phyloP scores from a whole-genome alignment of 2,113 vertebrate genomes.

The Halichoeres trimaculatus region DNA sequence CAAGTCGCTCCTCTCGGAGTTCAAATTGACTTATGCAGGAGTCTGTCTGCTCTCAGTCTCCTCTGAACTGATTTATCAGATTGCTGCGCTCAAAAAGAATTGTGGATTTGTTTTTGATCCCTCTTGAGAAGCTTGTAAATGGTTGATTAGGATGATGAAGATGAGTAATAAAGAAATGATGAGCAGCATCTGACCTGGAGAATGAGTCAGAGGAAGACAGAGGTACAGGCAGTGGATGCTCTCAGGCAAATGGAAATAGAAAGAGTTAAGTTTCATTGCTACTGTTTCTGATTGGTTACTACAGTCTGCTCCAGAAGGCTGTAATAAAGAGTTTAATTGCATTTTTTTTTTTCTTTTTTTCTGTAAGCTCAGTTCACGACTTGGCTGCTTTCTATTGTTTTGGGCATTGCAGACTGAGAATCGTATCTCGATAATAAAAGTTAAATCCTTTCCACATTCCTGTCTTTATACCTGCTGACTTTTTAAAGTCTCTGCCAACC shows the following conservation, averaged over 20 bases:
- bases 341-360: too few relatives aligned
- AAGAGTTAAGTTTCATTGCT: background rate
- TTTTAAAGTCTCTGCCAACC: background rate
- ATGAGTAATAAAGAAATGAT: slow-evolving; percentile 23
- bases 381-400: background rate
- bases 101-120: slow-evolving; percentile 27
- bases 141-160: slow-evolving; percentile 32
- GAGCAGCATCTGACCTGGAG: background rate
- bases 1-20: background rate
- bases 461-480: background rate
- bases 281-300: background rate
- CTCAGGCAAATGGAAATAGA: background rate
- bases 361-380: background rate
- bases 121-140: slow-evolving; percentile 39
- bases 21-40: slow-evolving; percentile 19
- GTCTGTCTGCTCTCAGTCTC: slow-evolving; percentile 37
- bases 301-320: background rate
- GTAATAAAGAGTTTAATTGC: background rate
- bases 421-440: background rate
- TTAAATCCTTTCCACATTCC: background rate
- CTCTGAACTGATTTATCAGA: slow-evolving; percentile 29
- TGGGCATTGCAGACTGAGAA: background rate
- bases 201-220: slow-evolving; percentile 6
- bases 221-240: background rate
- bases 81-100: slow-evolving; percentile 17